Conservation (phyloP, 2,113 vertebrate species). For the Herpailurus yagouaroundi region DNA sequence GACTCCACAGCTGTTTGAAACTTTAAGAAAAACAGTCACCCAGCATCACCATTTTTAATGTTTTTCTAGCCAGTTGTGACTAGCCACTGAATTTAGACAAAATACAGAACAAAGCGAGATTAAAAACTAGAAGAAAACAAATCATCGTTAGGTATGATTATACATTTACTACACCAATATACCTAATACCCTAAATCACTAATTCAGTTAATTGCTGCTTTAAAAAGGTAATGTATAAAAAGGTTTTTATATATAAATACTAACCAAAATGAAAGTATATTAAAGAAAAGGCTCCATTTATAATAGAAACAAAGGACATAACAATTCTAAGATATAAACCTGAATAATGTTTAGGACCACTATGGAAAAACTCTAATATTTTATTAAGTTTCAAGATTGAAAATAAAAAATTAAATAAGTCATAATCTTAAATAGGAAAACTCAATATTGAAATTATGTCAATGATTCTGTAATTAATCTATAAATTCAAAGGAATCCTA, state of each 20-base stretch:
- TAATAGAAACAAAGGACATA: neutral
- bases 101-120: neutral
- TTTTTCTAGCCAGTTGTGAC: neutral
- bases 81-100: neutral
- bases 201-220: neutral
- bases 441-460: neutral
- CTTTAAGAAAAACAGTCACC: neutral
- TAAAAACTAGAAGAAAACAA: neutral
- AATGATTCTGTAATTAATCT: neutral
- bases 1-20: neutral
- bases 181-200: neutral
- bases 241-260: neutral
- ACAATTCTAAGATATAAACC: neutral
- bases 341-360: neutral
- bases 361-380: neutral
- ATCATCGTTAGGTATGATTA: neutral
- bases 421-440: neutral
- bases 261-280: neutral
- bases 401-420: neutral
- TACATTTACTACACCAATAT: neutral
- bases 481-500: slow-evolving; percentile 25
- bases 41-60: neutral
- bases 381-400: neutral
- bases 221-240: neutral
- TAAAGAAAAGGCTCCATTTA: neutral